These are phyloP conservation scores for Papilio glaucus DNA, from an alignment of 1,140 invertebrate genomes.

Conservation along the genomic window DNA sequence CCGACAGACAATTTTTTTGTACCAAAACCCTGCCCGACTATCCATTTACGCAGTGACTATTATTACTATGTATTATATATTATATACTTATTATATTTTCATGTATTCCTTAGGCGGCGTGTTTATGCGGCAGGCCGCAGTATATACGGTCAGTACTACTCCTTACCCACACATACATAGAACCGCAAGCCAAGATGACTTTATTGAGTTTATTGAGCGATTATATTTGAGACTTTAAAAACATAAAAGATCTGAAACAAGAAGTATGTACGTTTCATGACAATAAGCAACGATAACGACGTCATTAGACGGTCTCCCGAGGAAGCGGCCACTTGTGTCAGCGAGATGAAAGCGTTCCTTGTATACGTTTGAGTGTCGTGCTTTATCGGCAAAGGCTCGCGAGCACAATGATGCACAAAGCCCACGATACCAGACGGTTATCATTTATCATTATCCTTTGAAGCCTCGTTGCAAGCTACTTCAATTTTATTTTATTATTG, in stretches of 20 bases:
- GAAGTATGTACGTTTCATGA: neutral
- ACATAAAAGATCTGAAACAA: slow-evolving; percentile 16
- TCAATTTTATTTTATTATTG: neutral
- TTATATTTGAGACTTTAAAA: no score
- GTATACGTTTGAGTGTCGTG: slow-evolving; percentile 46
- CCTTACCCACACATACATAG: no score
- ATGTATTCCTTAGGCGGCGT: no score
- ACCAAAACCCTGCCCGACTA: no score
- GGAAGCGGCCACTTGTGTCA: slow-evolving; percentile 15
- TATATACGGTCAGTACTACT: no score
- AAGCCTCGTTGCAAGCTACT: neutral
- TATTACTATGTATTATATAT: no score
- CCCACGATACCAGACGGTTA: slow-evolving; percentile 29
- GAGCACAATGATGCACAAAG: slow-evolving; percentile 40
- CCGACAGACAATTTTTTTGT: no score
- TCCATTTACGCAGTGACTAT: no score
- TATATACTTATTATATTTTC: no score
- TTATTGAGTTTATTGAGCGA: no score
- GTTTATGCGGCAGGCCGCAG: no score
- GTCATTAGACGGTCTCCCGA: slow-evolving; percentile 22
- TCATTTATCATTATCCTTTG: slow-evolving; percentile 29
- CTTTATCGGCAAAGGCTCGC: slow-evolving; percentile 44
- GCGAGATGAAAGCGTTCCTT: slow-evolving; percentile 48
- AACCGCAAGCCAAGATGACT: no score
- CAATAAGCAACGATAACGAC: slow-evolving; percentile 27